A percentile compares a stretch with the other conserved stretches of the same genome.
Evolutionary conservation across 2,888 invertebrate species (phyloP).

Genomic region (Cheilosia variabilis): DNA sequence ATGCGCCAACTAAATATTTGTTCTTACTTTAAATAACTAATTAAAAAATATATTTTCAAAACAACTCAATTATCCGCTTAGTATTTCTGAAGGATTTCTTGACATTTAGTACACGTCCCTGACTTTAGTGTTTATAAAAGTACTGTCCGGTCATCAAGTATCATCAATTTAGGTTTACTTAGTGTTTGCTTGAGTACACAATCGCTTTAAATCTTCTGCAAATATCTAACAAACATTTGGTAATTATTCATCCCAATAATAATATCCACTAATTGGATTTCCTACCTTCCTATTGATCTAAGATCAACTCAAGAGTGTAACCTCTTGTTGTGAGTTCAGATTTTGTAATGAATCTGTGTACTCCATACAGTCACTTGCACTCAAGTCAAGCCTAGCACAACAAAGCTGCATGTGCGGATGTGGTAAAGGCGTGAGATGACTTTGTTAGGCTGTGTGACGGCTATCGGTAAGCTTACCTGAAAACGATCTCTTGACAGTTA

Average conservation of each 20-base stretch:
- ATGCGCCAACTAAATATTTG: too few relatives aligned
- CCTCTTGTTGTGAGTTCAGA: conserved; percentile 2
- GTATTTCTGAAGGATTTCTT: conserved; percentile 25
- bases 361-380: not conserved
- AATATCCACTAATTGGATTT: conserved; percentile 40
- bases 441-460: not conserved
- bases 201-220: conserved; percentile 13
- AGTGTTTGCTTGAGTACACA: conserved; percentile 6
- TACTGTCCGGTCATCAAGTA: not conserved
- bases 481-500: conserved; percentile 7
- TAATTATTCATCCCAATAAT: conserved; percentile 17
- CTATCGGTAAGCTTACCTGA: conserved; percentile 13
- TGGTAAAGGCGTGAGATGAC: conserved; percentile 3
- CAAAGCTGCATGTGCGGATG: conserved; percentile 19
- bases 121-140: conserved; percentile 17
- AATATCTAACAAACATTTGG: conserved; percentile 25
- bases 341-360: conserved; percentile 17
- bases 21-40: not conserved
- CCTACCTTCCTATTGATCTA: conserved; percentile 7
- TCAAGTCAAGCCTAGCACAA: not conserved
- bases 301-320: conserved; percentile 27
- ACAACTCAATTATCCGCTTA: conserved; percentile 30
- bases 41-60: not conserved
- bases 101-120: conserved; percentile 17
- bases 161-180: conserved; percentile 5